Evolutionary conservation across 2,797 vertebrate genomes (phyloP), one percentile per base, ranked within the genome.

Genomic region (Merluccius polli): DNA sequence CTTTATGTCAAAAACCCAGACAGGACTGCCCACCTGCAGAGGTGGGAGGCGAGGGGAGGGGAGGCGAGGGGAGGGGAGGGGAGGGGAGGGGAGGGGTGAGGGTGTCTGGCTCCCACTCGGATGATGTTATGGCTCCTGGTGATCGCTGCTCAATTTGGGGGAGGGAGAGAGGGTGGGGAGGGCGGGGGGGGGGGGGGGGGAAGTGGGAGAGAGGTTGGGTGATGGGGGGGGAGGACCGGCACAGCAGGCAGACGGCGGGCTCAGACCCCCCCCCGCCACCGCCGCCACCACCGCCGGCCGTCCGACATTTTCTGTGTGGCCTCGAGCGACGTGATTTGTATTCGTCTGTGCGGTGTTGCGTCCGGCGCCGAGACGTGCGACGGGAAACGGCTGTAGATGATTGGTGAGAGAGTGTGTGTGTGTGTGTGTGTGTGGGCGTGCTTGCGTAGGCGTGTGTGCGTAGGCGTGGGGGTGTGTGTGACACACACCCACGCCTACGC

Each of bases 131-230:
- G 31, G 77, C 78, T 70, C 63, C 33, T 63, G 72, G 74, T 81
- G 82, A 84, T 77, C 48, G 76, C 77, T 71, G 77, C 32, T 65
- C 76, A 69, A n/a, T n/a, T 24, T n/a, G 52, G 41, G 13, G 41
- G 5, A 12, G 5, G 10, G 36, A 38, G 36, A 10, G 10, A 1
- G 36, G 36, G 10, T 38, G 36, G 36, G 11, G 33, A 35, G 8
- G 33, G 3, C 3, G 33, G 8, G 36, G 11, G 36, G 6, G 11
- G 48, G 18, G 48, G 16, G 48, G 48, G 48, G 48, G 44, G 10
- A 1, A 7, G 2, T 52, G 44, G 44, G 44, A 52, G 18, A 52
- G 48, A 52, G 48, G 48, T 6, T 9, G 48, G 48, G 21, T 7
- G n/a, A 9, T 10, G 52, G 10, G n/a, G n/a, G n/a, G 52, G 52